Evolutionary conservation across 2,797 vertebrate genomes (phyloP).

Genomic region (Triplophysa bombifrons): DNA sequence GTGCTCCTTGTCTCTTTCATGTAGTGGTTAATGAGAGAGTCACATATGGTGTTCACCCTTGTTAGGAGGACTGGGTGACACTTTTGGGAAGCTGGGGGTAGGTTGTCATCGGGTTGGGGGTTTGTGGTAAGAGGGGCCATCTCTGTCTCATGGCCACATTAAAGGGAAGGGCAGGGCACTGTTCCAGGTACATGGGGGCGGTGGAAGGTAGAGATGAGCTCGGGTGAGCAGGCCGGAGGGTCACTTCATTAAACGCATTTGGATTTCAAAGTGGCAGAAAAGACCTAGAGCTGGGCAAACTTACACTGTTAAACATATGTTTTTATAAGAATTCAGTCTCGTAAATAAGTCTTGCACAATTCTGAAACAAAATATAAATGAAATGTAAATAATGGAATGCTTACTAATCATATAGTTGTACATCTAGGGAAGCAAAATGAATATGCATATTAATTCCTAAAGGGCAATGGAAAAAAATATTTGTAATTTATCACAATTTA

Average conservation of each 20-base stretch:
- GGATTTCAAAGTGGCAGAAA: conserved; percentile 15
- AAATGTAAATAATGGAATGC: neutral
- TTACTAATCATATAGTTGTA: neutral
- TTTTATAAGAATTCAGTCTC: neutral
- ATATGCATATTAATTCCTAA: neutral
- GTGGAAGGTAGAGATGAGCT: conserved; percentile 16
- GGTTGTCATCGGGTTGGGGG: conserved; percentile 47
- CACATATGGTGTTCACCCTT: conserved; percentile 65
- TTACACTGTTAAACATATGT: neutral
- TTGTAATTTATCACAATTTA: too few species aligned
- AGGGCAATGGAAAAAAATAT: neutral
- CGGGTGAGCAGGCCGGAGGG: conserved; percentile 38
- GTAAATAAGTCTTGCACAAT: neutral
- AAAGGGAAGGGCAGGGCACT: conserved; percentile 46
- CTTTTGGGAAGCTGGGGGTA: conserved; percentile 54
- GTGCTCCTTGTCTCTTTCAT: conserved; percentile 62
- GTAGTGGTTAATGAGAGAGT: conserved; percentile 62
- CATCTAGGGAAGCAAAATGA: neutral
- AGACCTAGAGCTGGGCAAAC: neutral
- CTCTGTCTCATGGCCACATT: conserved; percentile 52
- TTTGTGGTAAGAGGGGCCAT: conserved; percentile 42
- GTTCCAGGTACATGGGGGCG: conserved; percentile 45
- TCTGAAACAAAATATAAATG: neutral
- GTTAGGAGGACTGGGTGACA: conserved; percentile 62
- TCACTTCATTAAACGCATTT: conserved; percentile 29